These are phyloP conservation scores for Diprion similis DNA, from an alignment of 1,140 invertebrate species.

Conservation along the genomic window DNA sequence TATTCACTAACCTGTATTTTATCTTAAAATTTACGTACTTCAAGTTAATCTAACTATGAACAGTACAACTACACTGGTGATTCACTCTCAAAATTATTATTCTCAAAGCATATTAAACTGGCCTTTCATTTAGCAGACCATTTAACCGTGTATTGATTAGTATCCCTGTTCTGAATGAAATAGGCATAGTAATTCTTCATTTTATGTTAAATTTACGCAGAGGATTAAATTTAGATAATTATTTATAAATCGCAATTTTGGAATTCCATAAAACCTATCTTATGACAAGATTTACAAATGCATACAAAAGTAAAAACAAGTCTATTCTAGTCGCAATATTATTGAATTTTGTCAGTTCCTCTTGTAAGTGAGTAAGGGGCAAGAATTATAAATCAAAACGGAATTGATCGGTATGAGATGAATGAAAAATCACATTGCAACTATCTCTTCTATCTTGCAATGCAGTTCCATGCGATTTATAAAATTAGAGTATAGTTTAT, in stretches of 20 bases:
- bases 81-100: not conserved
- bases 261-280: not conserved
- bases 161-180: no score
- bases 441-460: not conserved
- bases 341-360: not conserved
- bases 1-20: not conserved
- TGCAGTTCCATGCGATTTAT: not conserved
- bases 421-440: not conserved
- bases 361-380: not conserved
- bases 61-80: no score
- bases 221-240: not conserved
- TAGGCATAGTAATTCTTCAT: no score
- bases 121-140: not conserved
- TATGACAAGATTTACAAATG: not conserved
- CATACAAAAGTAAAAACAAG: constrained; percentile 5
- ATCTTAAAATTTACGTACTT: not conserved
- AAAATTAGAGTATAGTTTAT: not conserved
- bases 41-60: no score
- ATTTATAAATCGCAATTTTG: constrained; percentile 4
- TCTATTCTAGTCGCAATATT: not conserved
- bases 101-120: not conserved
- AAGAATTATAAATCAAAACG: not conserved
- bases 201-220: not conserved
- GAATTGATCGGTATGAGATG: not conserved
- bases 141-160: no score